Conservation (phyloP, 2,888 invertebrate genomes). For the Odontothrips loti region DNA sequence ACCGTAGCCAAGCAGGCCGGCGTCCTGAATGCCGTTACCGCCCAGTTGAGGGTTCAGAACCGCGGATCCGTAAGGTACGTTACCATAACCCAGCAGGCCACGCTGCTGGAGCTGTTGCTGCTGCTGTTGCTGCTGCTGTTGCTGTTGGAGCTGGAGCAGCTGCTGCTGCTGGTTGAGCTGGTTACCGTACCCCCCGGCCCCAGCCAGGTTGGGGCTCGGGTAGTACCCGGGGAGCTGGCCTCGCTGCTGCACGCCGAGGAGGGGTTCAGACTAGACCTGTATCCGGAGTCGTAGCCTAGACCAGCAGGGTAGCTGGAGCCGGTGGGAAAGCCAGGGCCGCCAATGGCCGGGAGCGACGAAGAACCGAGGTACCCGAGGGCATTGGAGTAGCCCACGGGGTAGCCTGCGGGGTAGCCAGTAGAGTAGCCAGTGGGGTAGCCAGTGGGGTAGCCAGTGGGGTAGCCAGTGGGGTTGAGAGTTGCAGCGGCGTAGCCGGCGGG, state of each 20-base stretch:
- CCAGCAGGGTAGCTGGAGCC: background rate
- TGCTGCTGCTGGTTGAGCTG: background rate
- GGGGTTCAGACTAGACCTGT: background rate
- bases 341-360: background rate
- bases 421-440: too few relatives aligned
- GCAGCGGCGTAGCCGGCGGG: slow-evolving; percentile 32
- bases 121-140: background rate
- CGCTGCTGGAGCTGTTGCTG: background rate
- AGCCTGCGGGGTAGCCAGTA: background rate
- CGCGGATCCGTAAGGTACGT: background rate
- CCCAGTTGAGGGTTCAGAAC: background rate
- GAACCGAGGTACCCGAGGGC: background rate
- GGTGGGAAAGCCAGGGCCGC: background rate
- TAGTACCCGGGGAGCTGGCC: background rate
- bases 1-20: background rate
- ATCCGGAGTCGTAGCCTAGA: background rate
- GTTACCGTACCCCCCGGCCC: background rate
- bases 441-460: background rate
- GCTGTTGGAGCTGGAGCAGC: background rate
- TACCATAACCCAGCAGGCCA: background rate
- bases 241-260: background rate
- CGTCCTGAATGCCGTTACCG: background rate
- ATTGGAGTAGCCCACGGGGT: background rate
- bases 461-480: slow-evolving; percentile 31
- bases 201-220: background rate